These are phyloP conservation scores for Platypus cylindrus DNA, from an alignment of 2,888 invertebrate species.

Conservation along the genomic window DNA sequence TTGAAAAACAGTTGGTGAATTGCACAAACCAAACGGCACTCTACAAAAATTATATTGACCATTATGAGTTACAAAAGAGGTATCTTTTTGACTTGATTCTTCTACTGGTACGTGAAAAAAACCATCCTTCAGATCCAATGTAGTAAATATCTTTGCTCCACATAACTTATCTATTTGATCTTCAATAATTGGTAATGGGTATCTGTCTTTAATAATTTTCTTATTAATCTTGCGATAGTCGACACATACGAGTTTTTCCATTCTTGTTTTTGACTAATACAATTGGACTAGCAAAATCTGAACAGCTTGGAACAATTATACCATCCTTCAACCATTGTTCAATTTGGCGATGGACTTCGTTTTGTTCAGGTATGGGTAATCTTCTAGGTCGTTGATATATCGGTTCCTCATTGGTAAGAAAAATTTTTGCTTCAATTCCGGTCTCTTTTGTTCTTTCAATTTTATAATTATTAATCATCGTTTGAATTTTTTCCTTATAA, in stretches of 20 bases:
- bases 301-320: too few species aligned
- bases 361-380: too few species aligned
- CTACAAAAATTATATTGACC: slow-evolving; percentile 23
- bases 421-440: too few species aligned
- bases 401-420: too few species aligned
- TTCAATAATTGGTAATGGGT: slow-evolving; percentile 24
- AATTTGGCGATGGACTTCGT: too few species aligned
- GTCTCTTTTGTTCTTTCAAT: too few species aligned
- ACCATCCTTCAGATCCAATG: slow-evolving; percentile 23
- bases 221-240: slow-evolving; percentile 24
- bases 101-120: slow-evolving; percentile 24
- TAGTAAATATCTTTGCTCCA: slow-evolving; percentile 18
- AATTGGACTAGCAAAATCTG: slow-evolving; percentile 19
- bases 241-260: slow-evolving; percentile 16
- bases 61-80: slow-evolving; percentile 24
- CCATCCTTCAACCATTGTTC: too few species aligned
- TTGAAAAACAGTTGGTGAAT: slow-evolving; percentile 26
- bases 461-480: too few species aligned
- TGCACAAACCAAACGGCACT: slow-evolving; percentile 26
- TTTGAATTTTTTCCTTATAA: too few species aligned
- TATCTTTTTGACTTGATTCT: slow-evolving; percentile 19
- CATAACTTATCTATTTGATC: slow-evolving; percentile 19
- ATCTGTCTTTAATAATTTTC: slow-evolving; percentile 22
- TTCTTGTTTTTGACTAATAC: slow-evolving; percentile 21
- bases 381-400: too few species aligned